Base-by-base conservation (phyloP, 1,140 invertebrate species). In the Phocides pigmalion region DNA sequence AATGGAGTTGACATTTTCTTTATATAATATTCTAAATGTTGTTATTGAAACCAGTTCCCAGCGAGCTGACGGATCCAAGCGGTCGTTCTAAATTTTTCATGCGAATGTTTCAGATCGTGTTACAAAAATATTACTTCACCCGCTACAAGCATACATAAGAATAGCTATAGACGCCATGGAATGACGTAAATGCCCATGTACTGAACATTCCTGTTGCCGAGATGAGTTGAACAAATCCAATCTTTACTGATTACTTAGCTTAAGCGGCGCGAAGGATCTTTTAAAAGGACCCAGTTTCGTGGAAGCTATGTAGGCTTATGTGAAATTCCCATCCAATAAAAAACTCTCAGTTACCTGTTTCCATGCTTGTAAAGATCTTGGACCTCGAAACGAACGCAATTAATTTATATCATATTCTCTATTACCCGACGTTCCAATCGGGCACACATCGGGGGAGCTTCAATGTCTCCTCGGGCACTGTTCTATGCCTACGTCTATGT, bases 111-210 rank as follows among this genome's bases (percentile, higher is more conserved):
- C 25, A 17, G 28, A 54, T 54, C 37, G 17, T 54, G 19, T 54
- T 54, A 54, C 51, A 54, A 22, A 54, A 39, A 32, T 54, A 54
- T 54, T 35, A 41, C 51, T 54, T 54, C 51, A 41, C 51, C 17
- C 35, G 35, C 19, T 41, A 32, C 17, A 54, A 54, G 51, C 41
- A 3, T 44, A 19, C 35, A 12, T 37, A 54, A 54, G 12, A 50
- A 50, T 50, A 50, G 15, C 22, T 15, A 22, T 50, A 44, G 16
- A 4, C 47, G 25, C 25, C 14, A 32, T 50, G 9, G 2, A 8
- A 9, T 54, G 51, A 54, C 51, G 51, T 54, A 54, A 54, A 54
- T 41, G 11, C 19, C 6, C 15, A 41, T 22, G 37, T 17, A 54
- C 51, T 41, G 16, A 9, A 41, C 32, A 54, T 54, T 41, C 37